Conservation (phyloP, 2,797 vertebrate species). For the Coendou prehensilis region DNA sequence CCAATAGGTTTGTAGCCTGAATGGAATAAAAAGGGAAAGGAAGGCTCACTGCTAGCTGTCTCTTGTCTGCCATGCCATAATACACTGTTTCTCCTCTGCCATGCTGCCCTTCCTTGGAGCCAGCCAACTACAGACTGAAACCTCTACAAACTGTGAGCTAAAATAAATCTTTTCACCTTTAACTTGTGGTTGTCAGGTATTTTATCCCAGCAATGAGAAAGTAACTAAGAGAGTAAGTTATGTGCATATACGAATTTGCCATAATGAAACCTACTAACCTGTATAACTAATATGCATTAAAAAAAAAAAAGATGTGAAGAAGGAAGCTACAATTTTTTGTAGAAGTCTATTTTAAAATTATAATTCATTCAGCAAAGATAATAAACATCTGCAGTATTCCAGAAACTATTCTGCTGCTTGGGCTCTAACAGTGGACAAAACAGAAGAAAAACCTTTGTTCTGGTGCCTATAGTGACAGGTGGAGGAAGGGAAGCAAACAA, state of each 20-base stretch:
- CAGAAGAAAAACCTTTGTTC: not conserved
- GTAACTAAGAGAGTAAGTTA: not conserved
- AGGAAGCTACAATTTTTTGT: not conserved
- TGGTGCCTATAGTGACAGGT: not conserved
- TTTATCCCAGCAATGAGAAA: not conserved
- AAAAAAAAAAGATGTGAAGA: not conserved
- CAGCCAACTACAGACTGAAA: not conserved
- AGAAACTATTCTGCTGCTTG: not conserved
- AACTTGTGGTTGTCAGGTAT: not conserved
- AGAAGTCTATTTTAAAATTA: not conserved
- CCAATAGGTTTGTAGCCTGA: not conserved
- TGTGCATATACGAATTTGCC: not conserved
- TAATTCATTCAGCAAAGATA: slow-evolving; percentile 43
- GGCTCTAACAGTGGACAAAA: not conserved
- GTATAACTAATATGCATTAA: not conserved
- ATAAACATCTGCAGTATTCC: not conserved
- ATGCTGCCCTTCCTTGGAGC: not conserved
- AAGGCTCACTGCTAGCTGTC: not conserved
- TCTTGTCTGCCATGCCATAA: not conserved
- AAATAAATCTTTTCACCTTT: not conserved
- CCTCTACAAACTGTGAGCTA: not conserved
- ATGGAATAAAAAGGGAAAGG: not conserved
- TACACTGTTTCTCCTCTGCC: not conserved
- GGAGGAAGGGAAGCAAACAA: not conserved
- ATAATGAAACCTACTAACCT: not conserved